Evolutionary conservation across 1,140 invertebrate species (phyloP), one percentile per base, ranked within the genome.

Genomic region (Lepidurus apus): DNA sequence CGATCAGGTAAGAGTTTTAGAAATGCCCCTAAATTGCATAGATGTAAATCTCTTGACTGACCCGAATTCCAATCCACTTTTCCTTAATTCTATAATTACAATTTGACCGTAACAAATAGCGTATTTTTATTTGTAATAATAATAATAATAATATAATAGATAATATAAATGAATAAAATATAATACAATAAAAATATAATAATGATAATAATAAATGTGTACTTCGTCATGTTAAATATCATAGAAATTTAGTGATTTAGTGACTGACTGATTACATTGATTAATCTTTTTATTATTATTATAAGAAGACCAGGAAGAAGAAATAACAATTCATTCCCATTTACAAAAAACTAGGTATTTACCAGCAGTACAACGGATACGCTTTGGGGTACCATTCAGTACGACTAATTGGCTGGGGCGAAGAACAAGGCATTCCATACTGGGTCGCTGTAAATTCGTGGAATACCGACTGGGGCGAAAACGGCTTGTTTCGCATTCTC

Each of bases 361-460:
- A 75, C 74, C n/a, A 43, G n/a, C 74, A 75, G 1, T 17, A 7
- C 1, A 9, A 75, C 17, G 24, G 74, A 17, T 13, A 44, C 2
- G 9, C 42, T 10, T 13, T 75, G 42, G 93, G 92, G 1, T 93
- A 92, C 82, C 95, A 97, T 85, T 95, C 95, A 26, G 94, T 97
- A 1, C 89, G 94, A 82, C 91, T 98, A 81, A 86, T 97, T 0
- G 96, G 96, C 34, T 96, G 95, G 94, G 94, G 94, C 9, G 91
- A 93, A 83, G 92, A 95, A 81, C 80, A 75, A n/a, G 74, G 77
- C 80, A 82, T 82, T 78, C 42, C 73, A 79, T 86, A 87, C 76
- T 85, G 95, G 95, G 87, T 95, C 81, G 93, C 91, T 42, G 93
- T 93, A 73, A 75, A 75, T 9, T 95, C 94, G 8, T 98, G 96